Evolutionary conservation across 2,888 invertebrate species (phyloP).

Genomic region (Gortyna flavago): DNA sequence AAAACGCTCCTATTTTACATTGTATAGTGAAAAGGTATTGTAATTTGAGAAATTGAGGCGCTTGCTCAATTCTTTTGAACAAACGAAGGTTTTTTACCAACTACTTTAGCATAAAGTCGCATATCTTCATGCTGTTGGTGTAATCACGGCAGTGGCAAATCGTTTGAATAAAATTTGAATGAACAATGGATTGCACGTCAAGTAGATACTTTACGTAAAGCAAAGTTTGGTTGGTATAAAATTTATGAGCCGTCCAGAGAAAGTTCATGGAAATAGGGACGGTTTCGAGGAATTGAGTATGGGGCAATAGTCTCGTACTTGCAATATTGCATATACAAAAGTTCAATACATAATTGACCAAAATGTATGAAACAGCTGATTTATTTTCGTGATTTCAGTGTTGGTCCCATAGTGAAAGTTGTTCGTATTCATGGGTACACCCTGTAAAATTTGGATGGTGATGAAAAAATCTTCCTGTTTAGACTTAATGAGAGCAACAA

Average conservation of each 20-base stretch:
- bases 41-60: constrained; percentile 49
- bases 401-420: too few species aligned
- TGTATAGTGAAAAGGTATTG: constrained; percentile 20
- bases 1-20: constrained; percentile 3
- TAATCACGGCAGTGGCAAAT: constrained; percentile 56
- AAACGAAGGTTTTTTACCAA: constrained; percentile 39
- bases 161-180: constrained; percentile 60
- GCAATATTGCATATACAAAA: constrained; percentile 9
- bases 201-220: constrained; percentile 45
- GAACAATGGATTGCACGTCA: constrained; percentile 45
- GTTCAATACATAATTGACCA: too few species aligned
- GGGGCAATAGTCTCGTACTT: constrained; percentile 30
- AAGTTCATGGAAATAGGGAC: constrained; percentile 53
- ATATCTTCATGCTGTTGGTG: constrained; percentile 53
- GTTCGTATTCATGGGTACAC: too few species aligned
- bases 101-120: constrained; percentile 46
- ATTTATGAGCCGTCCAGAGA: constrained; percentile 61
- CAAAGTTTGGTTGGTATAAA: constrained; percentile 39
- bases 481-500: not conserved
- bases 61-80: constrained; percentile 26
- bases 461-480: too few species aligned
- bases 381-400: too few species aligned
- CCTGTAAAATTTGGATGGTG: too few species aligned
- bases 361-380: too few species aligned
- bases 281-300: constrained; percentile 9